A percentile compares a stretch with the other conserved stretches of the same genome.
Conservation (phyloP, 2,888 invertebrate species). For the Chloromyia formosa region DNA sequence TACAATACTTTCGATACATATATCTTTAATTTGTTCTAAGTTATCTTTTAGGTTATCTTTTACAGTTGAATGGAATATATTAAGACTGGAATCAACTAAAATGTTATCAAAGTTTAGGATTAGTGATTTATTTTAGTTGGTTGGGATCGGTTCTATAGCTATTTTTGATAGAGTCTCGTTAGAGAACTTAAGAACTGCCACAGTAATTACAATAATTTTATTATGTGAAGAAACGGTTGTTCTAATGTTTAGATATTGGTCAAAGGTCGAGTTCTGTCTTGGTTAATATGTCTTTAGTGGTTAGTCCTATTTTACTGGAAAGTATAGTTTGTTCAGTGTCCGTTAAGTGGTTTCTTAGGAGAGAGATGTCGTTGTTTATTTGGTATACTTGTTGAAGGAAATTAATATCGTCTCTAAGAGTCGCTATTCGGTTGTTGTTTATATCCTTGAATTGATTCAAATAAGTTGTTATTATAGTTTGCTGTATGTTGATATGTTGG, state of each 20-base stretch:
- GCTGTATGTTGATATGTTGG: constrained; percentile 11
- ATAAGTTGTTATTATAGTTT: constrained; percentile 16
- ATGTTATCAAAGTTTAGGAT: background rate
- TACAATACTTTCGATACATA: background rate
- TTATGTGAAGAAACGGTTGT: background rate
- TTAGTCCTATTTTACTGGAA: background rate
- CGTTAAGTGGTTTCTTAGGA: constrained; percentile 7
- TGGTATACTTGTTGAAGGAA: constrained; percentile 19
- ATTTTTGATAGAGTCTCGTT: background rate
- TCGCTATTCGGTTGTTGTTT: background rate
- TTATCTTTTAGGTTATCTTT: background rate
- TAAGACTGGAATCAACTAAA: background rate
- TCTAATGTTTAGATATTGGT: constrained; percentile 1
- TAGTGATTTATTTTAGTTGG: constrained; percentile 5
- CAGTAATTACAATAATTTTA: background rate
- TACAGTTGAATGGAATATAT: background rate
- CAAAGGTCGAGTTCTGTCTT: constrained; percentile 17
- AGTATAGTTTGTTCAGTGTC: constrained; percentile 19
- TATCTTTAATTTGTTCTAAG: background rate
- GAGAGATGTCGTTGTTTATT: constrained; percentile 13
- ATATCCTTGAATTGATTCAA: constrained; percentile 22
- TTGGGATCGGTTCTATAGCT: background rate
- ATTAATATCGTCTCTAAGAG: constrained; percentile 11
- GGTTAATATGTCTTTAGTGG: constrained; percentile 15
- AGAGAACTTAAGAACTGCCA: background rate